These are phyloP conservation scores for Nanorana parkeri DNA, from an alignment of 2,113 vertebrate species.

Conservation along the genomic window DNA sequence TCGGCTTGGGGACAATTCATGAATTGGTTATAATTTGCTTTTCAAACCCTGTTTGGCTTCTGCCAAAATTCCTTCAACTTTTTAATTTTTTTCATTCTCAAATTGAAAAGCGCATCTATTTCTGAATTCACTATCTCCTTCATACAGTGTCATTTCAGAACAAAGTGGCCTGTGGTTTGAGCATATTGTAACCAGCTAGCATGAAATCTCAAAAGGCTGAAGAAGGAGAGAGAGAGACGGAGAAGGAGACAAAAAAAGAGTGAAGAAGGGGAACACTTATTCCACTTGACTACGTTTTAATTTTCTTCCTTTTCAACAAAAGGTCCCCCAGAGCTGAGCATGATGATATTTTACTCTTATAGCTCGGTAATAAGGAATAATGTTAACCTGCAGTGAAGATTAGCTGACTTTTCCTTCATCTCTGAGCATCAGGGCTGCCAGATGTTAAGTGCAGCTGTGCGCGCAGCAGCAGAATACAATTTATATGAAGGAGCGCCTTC, in stretches of 20 bases:
- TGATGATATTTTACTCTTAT: constrained; percentile 31
- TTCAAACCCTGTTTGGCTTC: too few relatives aligned
- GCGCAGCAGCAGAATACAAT: constrained; percentile 1
- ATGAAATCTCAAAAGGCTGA: constrained; percentile 50
- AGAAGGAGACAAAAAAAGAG: constrained; percentile 37
- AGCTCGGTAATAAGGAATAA: constrained; percentile 49
- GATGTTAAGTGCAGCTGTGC: constrained; percentile 50
- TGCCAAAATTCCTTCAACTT: too few relatives aligned
- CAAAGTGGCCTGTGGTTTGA: constrained; percentile 48
- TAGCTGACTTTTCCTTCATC: constrained; percentile 39
- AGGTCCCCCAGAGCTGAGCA: constrained; percentile 42
- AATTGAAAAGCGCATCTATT: constrained; percentile 18
- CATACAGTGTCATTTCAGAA: constrained; percentile 8
- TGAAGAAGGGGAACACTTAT: constrained; percentile 51
- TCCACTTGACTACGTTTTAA: constrained; percentile 56
- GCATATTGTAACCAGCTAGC: constrained; percentile 39
- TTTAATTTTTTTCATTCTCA: too few relatives aligned
- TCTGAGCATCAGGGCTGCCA: constrained; percentile 32
- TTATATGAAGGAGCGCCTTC: constrained; percentile 37
- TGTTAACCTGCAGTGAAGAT: constrained; percentile 49
- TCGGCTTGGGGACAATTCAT: too few relatives aligned
- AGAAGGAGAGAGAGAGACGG: neutral
- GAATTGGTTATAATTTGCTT: too few relatives aligned
- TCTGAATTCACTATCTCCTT: neutral
- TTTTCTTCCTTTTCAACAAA: constrained; percentile 54